A percentile compares a stretch with the other conserved stretches of the same genome.
These are phyloP conservation scores for Scolopax bukidnonensis DNA, from an alignment of 2,797 vertebrate species.

Conservation along the genomic window DNA sequence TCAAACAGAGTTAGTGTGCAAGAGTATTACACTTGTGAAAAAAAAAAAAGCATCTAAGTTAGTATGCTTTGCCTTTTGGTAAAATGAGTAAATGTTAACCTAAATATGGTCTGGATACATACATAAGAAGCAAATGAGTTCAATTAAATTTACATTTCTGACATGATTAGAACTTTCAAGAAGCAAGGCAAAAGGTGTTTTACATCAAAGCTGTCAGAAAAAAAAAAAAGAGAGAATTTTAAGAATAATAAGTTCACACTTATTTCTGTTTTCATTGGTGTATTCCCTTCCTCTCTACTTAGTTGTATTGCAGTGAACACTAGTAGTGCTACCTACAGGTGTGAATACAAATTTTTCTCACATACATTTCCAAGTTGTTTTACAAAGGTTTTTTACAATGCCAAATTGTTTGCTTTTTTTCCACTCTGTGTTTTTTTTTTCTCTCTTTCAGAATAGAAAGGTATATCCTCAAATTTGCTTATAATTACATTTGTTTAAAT, in stretches of 20 bases:
- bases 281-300: neutral
- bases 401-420: neutral
- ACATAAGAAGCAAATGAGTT: neutral
- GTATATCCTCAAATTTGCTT: neutral
- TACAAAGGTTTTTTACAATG: neutral
- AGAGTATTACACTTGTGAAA: neutral
- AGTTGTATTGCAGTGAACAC: neutral
- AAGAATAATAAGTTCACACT: neutral
- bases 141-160: neutral
- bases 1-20: neutral
- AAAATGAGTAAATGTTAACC: neutral
- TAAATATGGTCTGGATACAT: neutral
- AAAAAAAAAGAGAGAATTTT: neutral
- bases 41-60: fast-evolving
- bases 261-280: neutral
- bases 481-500: neutral
- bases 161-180: neutral
- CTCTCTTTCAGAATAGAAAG: neutral
- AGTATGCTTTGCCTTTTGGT: neutral
- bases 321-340: neutral
- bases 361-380: neutral
- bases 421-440: neutral
- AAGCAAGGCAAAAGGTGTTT: neutral
- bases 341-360: neutral
- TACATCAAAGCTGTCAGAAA: neutral